These are phyloP conservation scores for Auanema freiburgensis DNA, from an alignment of 2,888 invertebrate species.

Conservation along the genomic window DNA sequence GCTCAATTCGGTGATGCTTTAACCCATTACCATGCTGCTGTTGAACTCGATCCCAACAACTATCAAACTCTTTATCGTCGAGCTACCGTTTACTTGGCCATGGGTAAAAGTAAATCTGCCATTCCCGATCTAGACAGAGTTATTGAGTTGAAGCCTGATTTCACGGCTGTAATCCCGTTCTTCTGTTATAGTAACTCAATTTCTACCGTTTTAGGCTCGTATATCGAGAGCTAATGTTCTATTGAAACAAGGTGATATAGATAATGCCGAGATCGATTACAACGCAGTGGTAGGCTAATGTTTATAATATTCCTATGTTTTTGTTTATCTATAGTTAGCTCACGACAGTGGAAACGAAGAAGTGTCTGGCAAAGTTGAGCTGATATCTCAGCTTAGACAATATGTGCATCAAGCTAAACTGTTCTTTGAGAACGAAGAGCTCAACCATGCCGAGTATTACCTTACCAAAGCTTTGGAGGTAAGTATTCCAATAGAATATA, in stretches of 20 bases:
- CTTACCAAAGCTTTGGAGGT: constrained; percentile 66
- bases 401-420: constrained; percentile 29
- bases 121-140: constrained; percentile 89
- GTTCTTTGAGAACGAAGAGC: constrained; percentile 65
- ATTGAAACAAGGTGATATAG: constrained; percentile 76
- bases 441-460: constrained; percentile 73
- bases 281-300: constrained; percentile 47
- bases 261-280: constrained; percentile 53
- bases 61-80: constrained; percentile 89
- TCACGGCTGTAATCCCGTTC: constrained; percentile 76
- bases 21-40: constrained; percentile 94
- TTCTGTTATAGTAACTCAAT: neutral
- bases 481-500: constrained; percentile 14
- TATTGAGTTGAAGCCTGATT: constrained; percentile 89
- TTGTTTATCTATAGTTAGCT: constrained; percentile 69
- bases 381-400: constrained; percentile 72
- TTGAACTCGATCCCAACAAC: constrained; percentile 92
- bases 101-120: constrained; percentile 73
- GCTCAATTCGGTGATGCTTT: constrained; percentile 94
- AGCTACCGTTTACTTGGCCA: constrained; percentile 47
- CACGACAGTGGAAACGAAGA: constrained; percentile 79
- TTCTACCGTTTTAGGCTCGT: constrained; percentile 69
- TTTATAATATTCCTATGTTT: neutral
- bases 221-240: constrained; percentile 83
- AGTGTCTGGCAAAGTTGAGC: constrained; percentile 75